phyloP scores from a whole-genome alignment of 2,797 vertebrate species.

The Mus caroli region DNA sequence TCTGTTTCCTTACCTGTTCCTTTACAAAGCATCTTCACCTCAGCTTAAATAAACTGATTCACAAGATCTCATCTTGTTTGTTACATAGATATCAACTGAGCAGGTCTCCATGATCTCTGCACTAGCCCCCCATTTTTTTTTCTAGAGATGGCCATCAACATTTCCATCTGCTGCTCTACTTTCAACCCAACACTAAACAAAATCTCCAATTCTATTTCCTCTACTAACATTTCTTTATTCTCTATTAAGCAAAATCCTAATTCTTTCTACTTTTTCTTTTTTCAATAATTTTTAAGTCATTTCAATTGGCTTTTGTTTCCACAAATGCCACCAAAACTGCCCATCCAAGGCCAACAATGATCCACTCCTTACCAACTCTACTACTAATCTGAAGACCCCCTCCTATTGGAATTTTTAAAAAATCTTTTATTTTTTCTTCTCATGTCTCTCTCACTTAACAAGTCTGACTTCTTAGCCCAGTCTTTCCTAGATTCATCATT shows the following conservation, averaged over 20 bases:
- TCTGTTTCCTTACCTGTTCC: conserved; percentile 8
- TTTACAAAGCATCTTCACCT: not conserved
- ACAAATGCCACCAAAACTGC: not conserved
- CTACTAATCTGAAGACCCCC: not conserved
- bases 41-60: not conserved
- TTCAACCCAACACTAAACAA: not conserved
- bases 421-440: not conserved
- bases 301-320: not conserved
- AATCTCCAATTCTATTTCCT: not conserved
- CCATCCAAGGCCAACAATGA: not conserved
- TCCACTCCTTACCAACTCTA: not conserved
- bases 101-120: not conserved
- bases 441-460: not conserved
- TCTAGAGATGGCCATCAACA: not conserved
- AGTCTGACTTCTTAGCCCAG: not conserved
- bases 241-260: not conserved
- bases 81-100: not conserved
- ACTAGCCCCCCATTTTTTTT: not conserved
- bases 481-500: not conserved
- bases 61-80: not conserved
- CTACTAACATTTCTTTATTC: not conserved
- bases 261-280: not conserved
- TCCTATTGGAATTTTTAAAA: not conserved
- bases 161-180: not conserved
- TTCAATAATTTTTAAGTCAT: not conserved